Evolutionary conservation across 2,797 vertebrate species (phyloP).

Genomic region (Macropus fuliginosus): DNA sequence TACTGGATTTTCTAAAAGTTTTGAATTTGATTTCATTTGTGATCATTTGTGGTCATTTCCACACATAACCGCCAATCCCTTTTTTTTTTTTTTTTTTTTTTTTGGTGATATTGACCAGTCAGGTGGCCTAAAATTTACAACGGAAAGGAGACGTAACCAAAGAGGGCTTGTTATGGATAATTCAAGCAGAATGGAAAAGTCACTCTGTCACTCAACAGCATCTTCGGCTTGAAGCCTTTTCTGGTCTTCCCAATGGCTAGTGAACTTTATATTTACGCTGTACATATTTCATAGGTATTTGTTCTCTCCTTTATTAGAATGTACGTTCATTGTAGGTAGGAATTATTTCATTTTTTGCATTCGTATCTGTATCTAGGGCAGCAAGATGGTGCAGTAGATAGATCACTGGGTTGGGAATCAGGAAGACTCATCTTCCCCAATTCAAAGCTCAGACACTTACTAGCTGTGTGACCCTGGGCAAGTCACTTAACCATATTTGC

Average conservation of each 20-base stretch:
- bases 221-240: neutral
- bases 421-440: too few species aligned
- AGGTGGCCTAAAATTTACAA: neutral
- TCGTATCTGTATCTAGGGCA: too few species aligned
- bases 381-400: too few species aligned
- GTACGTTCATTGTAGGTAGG: neutral
- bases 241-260: neutral
- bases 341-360: neutral
- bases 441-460: too few species aligned
- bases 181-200: neutral
- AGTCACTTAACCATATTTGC: too few species aligned
- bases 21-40: slow-evolving; percentile 14
- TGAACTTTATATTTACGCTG: neutral
- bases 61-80: neutral
- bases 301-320: neutral
- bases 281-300: neutral
- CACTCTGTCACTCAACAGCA: neutral
- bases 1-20: neutral
- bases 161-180: neutral
- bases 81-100: too few species aligned
- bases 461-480: too few species aligned
- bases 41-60: neutral
- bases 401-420: too few species aligned
- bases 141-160: neutral
- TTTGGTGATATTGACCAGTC: neutral